A percentile compares a stretch with the other conserved stretches of the same genome.
phyloP scores from a whole-genome alignment of 2,797 vertebrate species.

The Sebastes taczanowskii region DNA sequence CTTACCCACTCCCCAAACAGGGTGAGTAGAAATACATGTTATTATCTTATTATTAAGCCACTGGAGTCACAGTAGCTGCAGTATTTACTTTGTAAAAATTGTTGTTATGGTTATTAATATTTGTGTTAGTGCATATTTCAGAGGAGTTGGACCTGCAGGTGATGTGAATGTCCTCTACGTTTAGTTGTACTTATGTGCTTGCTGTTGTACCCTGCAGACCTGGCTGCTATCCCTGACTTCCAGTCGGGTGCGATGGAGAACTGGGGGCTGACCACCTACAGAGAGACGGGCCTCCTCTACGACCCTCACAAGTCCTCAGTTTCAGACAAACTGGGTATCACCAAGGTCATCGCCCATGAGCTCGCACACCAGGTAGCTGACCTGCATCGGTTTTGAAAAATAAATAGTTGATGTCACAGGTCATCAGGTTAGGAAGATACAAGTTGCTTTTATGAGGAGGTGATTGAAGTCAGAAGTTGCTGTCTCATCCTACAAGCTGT shows the following conservation, averaged over 20 bases:
- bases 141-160: neutral
- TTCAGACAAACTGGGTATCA: constrained; percentile 86
- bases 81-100: too few species aligned
- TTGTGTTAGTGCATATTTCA: neutral
- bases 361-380: constrained; percentile 89
- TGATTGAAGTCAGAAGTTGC: neutral
- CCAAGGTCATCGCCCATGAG: constrained; percentile 90
- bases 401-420: neutral
- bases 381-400: neutral
- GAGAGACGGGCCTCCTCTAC: constrained; percentile 87
- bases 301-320: constrained; percentile 86
- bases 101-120: too few species aligned
- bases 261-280: constrained; percentile 93
- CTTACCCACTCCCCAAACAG: constrained; percentile 94
- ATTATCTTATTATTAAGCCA: too few species aligned
- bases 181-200: neutral
- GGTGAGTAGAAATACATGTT: constrained; percentile 59
- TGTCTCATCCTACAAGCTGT: neutral
- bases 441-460: too few species aligned
- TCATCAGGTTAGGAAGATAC: too few species aligned
- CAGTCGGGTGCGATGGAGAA: constrained; percentile 95
- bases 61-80: too few species aligned
- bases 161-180: neutral
- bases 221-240: constrained; percentile 94
- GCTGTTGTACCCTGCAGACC: constrained; percentile 77